Conservation (phyloP, 1,140 invertebrate genomes). For the Achroia grisella region DNA sequence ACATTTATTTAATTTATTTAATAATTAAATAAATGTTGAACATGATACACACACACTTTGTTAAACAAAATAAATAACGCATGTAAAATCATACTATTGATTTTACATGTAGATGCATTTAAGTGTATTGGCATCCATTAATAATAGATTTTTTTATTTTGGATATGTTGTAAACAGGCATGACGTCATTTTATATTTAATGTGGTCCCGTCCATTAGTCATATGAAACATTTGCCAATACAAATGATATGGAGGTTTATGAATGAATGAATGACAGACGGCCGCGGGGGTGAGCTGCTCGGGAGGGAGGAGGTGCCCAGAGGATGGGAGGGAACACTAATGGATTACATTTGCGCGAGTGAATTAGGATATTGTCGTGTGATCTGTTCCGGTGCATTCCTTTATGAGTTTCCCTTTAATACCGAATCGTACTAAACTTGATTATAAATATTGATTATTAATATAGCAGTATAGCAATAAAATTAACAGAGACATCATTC, state of each 20-base stretch:
- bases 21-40: too few relatives aligned
- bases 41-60: too few relatives aligned
- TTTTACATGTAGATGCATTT: too few relatives aligned
- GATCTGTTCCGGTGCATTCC: conserved; percentile 65
- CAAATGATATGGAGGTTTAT: conserved; percentile 71
- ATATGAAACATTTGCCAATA: conserved; percentile 72
- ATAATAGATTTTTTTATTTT: too few relatives aligned
- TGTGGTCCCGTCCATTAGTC: conserved; percentile 63
- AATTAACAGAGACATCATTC: conserved; percentile 4
- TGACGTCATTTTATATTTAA: conserved; percentile 55
- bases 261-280: conserved; percentile 48
- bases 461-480: conserved; percentile 25
- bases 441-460: conserved; percentile 40
- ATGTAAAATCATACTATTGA: too few relatives aligned
- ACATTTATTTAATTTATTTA: conserved; percentile 6
- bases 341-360: conserved; percentile 70
- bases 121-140: too few relatives aligned
- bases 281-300: conserved; percentile 14
- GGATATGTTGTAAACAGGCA: conserved; percentile 6
- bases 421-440: conserved; percentile 19
- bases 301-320: conserved; percentile 16
- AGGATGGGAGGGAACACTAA: conserved; percentile 44
- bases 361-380: conserved; percentile 72
- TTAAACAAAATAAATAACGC: neutral
- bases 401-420: conserved; percentile 30